Base-by-base conservation (phyloP, 2,888 invertebrate species). In the Boloria euphrosyne region DNA sequence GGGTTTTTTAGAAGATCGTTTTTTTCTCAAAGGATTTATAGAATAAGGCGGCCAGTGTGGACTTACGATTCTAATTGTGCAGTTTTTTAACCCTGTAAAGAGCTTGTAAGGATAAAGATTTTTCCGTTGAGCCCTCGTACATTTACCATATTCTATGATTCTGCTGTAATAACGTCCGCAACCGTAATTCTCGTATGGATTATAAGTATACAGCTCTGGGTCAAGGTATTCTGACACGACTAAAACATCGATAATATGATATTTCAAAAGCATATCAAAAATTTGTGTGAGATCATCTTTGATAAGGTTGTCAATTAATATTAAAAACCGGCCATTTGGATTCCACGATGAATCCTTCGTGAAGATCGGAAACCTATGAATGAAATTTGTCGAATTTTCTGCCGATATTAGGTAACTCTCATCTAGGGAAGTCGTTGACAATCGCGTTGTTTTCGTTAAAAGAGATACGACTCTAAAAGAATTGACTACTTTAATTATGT, bases 131-230 rank as follows among this genome's bases (percentile, higher is more conserved):
- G 65, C n/a, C 0, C 31, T 47, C 6, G 67, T 69, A 68, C 88
- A 88, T 62, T 76, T 71, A 7, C 88, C 89, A 3, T 76, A 73
- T 43, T 73, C 66, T 18, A 81, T 80, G 13, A 88, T 68, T 38
- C 74, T 69, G 3, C 74, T 72, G 64, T 81, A 87, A 50, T 79
- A 77, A 62, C 77, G 80, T n/a, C 89, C 89, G 59, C 89, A 89
- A 0, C 79, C 80, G 58, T 78, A 82, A 53, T 87, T 82, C 62
- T 83, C 80, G 52, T 78, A 87, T 0, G 87, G 83, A 69, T 88
- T 82, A 68, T 86, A 88, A 0, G 83, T 78, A 65, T 80, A 86
- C 14, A 87, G 51, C 2, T 82, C 70, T 7, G 75, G 73, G 3
- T 80, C 73, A 0, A 52, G 46, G 0, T 74, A 78, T 13, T 79